Evolutionary conservation across 2,888 invertebrate species (phyloP).

Genomic region (Cylloceria caligata): DNA sequence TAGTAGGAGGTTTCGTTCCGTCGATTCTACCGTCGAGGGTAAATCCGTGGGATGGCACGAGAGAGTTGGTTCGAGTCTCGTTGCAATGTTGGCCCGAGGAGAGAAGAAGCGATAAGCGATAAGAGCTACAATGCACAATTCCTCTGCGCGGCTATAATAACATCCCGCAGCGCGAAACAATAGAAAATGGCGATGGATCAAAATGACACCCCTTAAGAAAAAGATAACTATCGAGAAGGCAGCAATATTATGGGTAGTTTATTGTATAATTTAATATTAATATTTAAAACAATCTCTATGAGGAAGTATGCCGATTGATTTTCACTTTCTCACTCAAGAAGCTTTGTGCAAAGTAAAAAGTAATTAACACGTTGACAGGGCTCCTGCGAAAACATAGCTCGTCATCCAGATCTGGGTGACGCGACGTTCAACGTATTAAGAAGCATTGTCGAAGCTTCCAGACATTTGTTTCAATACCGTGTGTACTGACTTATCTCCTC

Average conservation of each 20-base stretch:
- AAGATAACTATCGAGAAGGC: not conserved
- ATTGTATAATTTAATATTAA: too few relatives aligned
- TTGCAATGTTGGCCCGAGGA: slow-evolving; percentile 37
- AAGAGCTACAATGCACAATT: slow-evolving; percentile 44
- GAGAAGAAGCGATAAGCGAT: slow-evolving; percentile 34
- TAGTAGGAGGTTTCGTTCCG: slow-evolving; percentile 13
- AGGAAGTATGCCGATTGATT: too few relatives aligned
- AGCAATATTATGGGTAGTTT: not conserved
- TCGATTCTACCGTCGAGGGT: slow-evolving; percentile 23
- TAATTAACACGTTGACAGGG: too few relatives aligned
- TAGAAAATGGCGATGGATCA: slow-evolving; percentile 77
- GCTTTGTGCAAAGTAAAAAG: too few relatives aligned
- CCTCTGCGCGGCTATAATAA: slow-evolving; percentile 45
- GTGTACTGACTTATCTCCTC: too few relatives aligned
- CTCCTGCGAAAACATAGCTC: too few relatives aligned
- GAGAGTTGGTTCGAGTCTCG: slow-evolving; percentile 20
- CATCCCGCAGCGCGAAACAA: slow-evolving; percentile 76
- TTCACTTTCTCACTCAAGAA: too few relatives aligned
- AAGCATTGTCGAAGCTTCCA: too few relatives aligned
- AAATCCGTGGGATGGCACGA: slow-evolving; percentile 32
- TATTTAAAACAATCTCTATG: too few relatives aligned
- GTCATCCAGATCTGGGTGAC: too few relatives aligned
- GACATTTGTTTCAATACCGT: too few relatives aligned
- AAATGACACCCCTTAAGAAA: not conserved
- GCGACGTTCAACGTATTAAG: too few relatives aligned